These are phyloP conservation scores for Chaetophractus vellerosus DNA, from an alignment of 2,797 vertebrate species.

Conservation along the genomic window DNA sequence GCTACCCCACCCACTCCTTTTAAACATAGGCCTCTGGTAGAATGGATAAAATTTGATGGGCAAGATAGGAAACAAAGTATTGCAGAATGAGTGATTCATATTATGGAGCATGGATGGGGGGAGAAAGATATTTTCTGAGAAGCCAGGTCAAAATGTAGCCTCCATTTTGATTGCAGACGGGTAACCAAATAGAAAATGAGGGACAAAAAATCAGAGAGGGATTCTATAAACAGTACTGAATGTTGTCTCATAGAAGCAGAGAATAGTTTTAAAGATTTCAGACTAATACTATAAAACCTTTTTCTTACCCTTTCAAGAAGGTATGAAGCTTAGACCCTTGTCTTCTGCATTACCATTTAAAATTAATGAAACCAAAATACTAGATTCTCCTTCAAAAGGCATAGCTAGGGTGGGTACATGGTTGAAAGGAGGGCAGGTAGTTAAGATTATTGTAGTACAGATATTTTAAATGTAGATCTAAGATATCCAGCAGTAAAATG, in stretches of 20 bases:
- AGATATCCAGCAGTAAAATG: background rate
- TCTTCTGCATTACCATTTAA: background rate
- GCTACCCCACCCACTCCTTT: background rate
- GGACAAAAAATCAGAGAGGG: constrained; percentile 21
- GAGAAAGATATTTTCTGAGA: background rate
- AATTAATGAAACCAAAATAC: constrained; percentile 32
- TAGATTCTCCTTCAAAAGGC: background rate
- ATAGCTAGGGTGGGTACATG: background rate
- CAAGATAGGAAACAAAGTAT: background rate
- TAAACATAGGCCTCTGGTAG: background rate
- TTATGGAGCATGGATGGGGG: background rate
- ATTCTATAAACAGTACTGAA: background rate
- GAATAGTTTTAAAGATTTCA: constrained; percentile 41
- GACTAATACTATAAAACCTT: background rate
- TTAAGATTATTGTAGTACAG: background rate
- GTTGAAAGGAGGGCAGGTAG: background rate
- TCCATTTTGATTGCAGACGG: background rate
- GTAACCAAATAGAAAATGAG: constrained; percentile 22
- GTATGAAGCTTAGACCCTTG: background rate
- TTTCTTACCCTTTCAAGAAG: background rate
- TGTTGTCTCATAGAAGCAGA: background rate
- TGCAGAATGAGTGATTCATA: background rate
- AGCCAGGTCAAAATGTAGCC: background rate
- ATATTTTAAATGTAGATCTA: background rate
- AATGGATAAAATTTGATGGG: background rate